Percentiles rank a stretch among this genome's conserved stretches.
phyloP scores from a whole-genome alignment of 2,888 invertebrate species.

The Stenolophus ochropezus region DNA sequence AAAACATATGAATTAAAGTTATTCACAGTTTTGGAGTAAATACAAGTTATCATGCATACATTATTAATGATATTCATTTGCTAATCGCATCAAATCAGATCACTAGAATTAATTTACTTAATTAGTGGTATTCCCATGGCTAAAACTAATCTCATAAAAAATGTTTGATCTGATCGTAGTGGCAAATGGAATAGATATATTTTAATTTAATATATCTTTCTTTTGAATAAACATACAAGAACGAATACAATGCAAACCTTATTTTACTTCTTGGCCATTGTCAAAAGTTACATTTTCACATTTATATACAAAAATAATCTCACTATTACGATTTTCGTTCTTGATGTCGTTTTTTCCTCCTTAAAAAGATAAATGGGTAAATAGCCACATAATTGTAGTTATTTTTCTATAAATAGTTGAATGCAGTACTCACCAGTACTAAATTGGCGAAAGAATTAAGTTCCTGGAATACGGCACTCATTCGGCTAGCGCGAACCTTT shows the following conservation, averaged over 20 bases:
- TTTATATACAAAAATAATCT: neutral
- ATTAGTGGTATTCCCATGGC: too few species aligned
- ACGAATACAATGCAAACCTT: neutral
- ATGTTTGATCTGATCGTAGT: too few species aligned
- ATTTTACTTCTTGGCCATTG: neutral
- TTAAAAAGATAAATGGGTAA: neutral
- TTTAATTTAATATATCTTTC: too few species aligned
- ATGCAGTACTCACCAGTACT: constrained; percentile 74
- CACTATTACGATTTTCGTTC: neutral
- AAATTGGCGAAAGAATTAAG: constrained; percentile 75
- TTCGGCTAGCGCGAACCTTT: constrained; percentile 72
- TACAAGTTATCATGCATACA: too few species aligned
- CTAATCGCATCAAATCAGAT: too few species aligned
- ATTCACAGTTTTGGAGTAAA: neutral
- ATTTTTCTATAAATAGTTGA: neutral
- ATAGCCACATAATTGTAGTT: neutral
- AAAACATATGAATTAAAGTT: neutral
- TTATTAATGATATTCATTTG: too few species aligned
- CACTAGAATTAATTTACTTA: too few species aligned
- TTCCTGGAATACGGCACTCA: constrained; percentile 74
- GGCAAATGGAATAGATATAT: too few species aligned
- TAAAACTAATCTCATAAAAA: too few species aligned
- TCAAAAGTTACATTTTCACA: neutral
- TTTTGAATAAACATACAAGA: neutral
- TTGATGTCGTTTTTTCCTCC: constrained; percentile 12